Conservation (phyloP, 1,140 invertebrate genomes). For the Aphis gossypii region DNA sequence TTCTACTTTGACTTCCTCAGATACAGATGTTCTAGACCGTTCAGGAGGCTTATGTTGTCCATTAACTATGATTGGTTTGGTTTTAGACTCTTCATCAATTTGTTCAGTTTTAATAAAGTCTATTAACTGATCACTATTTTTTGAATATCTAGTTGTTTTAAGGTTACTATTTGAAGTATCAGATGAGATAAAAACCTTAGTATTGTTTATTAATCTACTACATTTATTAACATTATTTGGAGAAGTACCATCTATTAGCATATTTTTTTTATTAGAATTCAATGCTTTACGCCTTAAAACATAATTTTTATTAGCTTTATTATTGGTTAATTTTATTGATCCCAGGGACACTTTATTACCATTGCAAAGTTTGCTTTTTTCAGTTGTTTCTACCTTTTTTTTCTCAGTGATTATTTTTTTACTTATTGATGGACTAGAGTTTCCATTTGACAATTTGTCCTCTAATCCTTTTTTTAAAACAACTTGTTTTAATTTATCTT, state of each 20-base stretch:
- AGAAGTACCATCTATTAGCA: background rate
- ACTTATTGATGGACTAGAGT: background rate
- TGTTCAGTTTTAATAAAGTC: background rate
- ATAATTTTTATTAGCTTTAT: constrained; percentile 9
- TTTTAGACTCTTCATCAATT: background rate
- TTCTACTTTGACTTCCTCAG: background rate
- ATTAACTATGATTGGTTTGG: background rate
- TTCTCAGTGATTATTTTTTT: background rate
- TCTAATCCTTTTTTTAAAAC: background rate
- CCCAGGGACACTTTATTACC: background rate
- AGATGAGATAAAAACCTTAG: background rate
- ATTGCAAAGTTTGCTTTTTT: background rate
- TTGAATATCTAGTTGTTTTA: background rate
- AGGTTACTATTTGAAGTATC: background rate
- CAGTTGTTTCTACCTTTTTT: background rate
- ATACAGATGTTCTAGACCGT: background rate
- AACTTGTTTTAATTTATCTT: constrained; percentile 30
- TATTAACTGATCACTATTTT: background rate
- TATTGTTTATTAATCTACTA: background rate
- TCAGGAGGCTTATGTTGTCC: background rate
- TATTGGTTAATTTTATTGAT: background rate
- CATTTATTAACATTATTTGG: background rate
- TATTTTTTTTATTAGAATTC: background rate
- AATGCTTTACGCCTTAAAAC: constrained; percentile 15
- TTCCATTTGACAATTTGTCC: constrained; percentile 4